These are phyloP conservation scores for Pteropus rufus DNA, from an alignment of 2,797 vertebrate genomes.

Conservation along the genomic window DNA sequence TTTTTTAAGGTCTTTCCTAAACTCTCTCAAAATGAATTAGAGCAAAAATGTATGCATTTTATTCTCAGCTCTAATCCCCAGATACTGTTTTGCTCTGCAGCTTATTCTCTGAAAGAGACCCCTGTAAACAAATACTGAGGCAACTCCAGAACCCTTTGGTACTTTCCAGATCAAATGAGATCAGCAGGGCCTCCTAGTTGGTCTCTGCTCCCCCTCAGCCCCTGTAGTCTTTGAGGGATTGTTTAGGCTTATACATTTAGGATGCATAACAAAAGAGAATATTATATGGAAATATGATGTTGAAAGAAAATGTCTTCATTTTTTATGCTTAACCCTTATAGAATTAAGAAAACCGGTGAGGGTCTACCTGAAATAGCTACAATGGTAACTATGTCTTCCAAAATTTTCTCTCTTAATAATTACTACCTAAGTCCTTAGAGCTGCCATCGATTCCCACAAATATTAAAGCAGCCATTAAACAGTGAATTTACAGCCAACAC, in stretches of 20 bases:
- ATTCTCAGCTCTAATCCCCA: neutral
- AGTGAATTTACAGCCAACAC: neutral
- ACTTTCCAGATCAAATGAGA: neutral
- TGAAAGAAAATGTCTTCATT: neutral
- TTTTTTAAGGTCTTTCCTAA: neutral
- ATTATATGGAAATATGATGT: neutral
- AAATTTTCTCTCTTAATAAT: neutral
- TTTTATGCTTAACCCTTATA: neutral
- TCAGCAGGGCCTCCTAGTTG: neutral
- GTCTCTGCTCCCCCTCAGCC: neutral
- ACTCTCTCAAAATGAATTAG: neutral
- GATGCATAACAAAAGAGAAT: neutral
- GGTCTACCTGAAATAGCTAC: neutral
- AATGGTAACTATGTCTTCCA: neutral
- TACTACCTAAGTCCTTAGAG: neutral
- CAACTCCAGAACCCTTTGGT: neutral
- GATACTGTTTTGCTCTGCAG: neutral
- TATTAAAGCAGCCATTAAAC: neutral
- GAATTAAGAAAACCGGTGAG: neutral
- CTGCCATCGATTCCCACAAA: neutral
- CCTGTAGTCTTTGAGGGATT: neutral
- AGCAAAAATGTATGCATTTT: neutral
- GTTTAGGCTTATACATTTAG: neutral
- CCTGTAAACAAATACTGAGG: neutral
- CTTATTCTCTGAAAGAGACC: neutral